Base-by-base conservation (phyloP, 2,113 vertebrate genomes). In the Microtus montanus region DNA sequence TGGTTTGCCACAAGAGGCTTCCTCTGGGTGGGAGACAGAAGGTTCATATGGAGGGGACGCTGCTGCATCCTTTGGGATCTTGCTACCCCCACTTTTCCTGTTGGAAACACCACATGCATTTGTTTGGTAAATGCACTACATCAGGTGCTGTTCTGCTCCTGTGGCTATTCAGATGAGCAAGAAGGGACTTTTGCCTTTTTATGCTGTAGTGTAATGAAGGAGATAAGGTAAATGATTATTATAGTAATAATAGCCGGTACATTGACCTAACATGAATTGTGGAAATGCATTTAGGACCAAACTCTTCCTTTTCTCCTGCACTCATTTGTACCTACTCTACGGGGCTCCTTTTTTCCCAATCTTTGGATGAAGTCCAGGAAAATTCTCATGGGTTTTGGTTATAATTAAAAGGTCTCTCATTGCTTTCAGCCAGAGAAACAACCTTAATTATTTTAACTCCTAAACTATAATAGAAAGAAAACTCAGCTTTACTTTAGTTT, bases 221-320 rank as follows among this genome's bases (percentile, higher is more conserved):
- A 78, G 84, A 11, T 70, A 80, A 88, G 38, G 77, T 79, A 35
- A 89, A 88, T 68, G 89, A 89, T 74, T 41, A 89, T 84, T 74
- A 87, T 28, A 54, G 44, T 70, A 78, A 64, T 82, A 88, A 61
- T 52, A 70, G 38, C 74, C 52, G 52, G 61, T 49, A 71, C 20
- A n/a, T 41, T 64, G 68, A 90, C 44, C 26, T 87, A 84, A 79
- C 24, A 47, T 74, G 22, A 66, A 83, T 33, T 44, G 26, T 84
- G 35, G n/a, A 41, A 90, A 63, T 94, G 4, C n/a, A 75, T 19
- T 94, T 49, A 92, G 80, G 89, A 90, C 89, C n/a, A 30, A 61
- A 6, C 22, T 74, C 78, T 28, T 10, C 6, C 70, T 87, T 35
- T 47, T 47, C n/a, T 73, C 35, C 22, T 41, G 24, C 2, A 17